phyloP scores from a whole-genome alignment of 2,888 invertebrate genomes.

The Troides helena region DNA sequence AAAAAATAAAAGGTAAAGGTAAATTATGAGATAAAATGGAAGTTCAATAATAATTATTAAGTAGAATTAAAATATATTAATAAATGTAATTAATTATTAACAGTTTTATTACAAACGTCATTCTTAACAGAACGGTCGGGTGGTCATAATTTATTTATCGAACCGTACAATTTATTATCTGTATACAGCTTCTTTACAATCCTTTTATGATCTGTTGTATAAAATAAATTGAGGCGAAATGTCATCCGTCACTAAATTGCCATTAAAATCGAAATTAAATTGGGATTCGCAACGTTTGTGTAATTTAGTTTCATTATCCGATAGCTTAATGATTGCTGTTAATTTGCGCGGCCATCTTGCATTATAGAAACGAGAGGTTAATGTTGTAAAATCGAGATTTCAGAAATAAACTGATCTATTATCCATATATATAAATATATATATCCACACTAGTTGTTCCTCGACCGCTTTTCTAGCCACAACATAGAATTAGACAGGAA shows the following conservation, averaged over 20 bases:
- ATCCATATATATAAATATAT: not conserved
- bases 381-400: constrained; percentile 12
- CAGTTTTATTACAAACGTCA: no score
- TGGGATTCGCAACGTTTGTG: constrained; percentile 10
- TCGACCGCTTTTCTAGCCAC: not conserved
- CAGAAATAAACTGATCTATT: not conserved
- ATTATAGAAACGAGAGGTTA: constrained; percentile 14
- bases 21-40: no score
- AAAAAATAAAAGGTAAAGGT: no score
- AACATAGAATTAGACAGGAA: no score
- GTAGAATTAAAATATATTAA: no score
- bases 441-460: not conserved
- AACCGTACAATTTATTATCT: not conserved
- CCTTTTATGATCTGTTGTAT: constrained; percentile 11
- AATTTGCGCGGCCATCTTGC: constrained; percentile 17
- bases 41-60: no score
- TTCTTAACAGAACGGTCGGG: no score
- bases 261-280: constrained; percentile 24
- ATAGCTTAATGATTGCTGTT: constrained; percentile 17
- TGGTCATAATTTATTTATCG: not conserved
- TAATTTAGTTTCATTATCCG: constrained; percentile 14
- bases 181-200: constrained; percentile 7
- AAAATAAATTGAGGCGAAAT: constrained; percentile 24
- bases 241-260: constrained; percentile 25
- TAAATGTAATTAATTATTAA: no score